These are phyloP conservation scores for Aquatica leii DNA, from an alignment of 2,888 invertebrate species.

Conservation along the genomic window DNA sequence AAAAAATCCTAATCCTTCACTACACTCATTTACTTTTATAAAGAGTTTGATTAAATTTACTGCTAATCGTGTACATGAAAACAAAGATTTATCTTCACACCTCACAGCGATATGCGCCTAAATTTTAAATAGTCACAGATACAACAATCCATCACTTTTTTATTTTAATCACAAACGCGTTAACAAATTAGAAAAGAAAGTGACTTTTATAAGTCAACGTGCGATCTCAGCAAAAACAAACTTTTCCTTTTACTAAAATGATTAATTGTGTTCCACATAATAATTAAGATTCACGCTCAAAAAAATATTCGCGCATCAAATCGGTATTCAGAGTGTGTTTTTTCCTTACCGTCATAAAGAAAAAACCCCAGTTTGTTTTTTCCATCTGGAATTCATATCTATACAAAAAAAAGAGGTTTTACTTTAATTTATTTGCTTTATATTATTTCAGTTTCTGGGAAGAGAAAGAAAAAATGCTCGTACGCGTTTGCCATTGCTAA, in stretches of 20 bases:
- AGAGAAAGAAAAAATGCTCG: not conserved
- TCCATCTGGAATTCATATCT: conserved; percentile 26
- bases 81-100: conserved; percentile 23
- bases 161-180: too few relatives aligned
- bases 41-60: conserved; percentile 34
- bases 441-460: conserved; percentile 24
- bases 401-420: conserved; percentile 27
- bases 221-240: not conserved
- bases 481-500: conserved; percentile 5
- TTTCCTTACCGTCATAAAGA: conserved; percentile 18
- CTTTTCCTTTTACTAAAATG: too few relatives aligned
- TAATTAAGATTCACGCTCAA: too few relatives aligned
- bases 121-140: conserved; percentile 18
- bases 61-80: conserved; percentile 32
- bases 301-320: conserved; percentile 18
- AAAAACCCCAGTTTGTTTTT: conserved; percentile 15
- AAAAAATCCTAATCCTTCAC: conserved; percentile 21
- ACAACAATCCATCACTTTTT: conserved; percentile 4
- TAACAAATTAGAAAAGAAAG: too few relatives aligned
- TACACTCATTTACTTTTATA: conserved; percentile 31
- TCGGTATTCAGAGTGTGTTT: conserved; percentile 20
- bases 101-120: conserved; percentile 16
- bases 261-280: too few relatives aligned
- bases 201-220: too few relatives aligned
- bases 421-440: conserved; percentile 30